Conservation (phyloP, 2,797 vertebrate genomes). For the Periophthalmus magnuspinnatus region DNA sequence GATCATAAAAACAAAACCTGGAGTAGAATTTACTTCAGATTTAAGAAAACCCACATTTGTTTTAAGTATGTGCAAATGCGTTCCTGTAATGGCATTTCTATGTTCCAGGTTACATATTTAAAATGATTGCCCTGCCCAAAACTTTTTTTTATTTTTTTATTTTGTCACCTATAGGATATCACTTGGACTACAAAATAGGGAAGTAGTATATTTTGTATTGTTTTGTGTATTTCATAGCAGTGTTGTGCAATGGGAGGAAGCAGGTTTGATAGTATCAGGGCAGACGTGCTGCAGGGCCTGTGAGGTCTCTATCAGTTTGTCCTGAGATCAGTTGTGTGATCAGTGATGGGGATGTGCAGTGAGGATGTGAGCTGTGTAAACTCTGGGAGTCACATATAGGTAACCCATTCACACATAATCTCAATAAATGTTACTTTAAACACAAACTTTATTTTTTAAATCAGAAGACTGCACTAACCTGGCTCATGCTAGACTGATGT, state of each 20-base stretch:
- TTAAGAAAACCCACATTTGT: not conserved
- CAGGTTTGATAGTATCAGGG: slow-evolving; percentile 63
- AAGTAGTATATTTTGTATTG: not conserved
- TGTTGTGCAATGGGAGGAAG: slow-evolving; percentile 8
- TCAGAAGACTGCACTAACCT: too few species aligned
- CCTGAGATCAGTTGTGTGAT: not conserved
- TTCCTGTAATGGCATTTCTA: not conserved
- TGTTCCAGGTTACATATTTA: not conserved
- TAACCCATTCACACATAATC: too few species aligned
- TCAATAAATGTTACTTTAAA: too few species aligned
- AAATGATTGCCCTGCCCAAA: not conserved
- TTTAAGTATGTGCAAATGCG: not conserved
- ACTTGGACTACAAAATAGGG: too few species aligned
- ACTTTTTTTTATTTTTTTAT: too few species aligned
- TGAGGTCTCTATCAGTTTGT: slow-evolving; percentile 74
- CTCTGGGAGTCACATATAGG: slow-evolving; percentile 62
- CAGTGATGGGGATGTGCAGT: slow-evolving; percentile 48
- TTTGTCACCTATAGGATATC: too few species aligned
- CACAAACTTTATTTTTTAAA: too few species aligned
- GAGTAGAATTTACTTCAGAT: not conserved
- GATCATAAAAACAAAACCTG: not conserved
- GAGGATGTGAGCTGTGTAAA: slow-evolving; percentile 80
- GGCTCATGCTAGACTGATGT: too few species aligned
- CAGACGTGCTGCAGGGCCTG: slow-evolving; percentile 59
- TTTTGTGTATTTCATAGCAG: not conserved